A percentile compares a stretch with the other conserved stretches of the same genome.
These are phyloP conservation scores for Arrhamphus sclerolepis DNA, from an alignment of 2,797 vertebrate genomes.

Conservation along the genomic window DNA sequence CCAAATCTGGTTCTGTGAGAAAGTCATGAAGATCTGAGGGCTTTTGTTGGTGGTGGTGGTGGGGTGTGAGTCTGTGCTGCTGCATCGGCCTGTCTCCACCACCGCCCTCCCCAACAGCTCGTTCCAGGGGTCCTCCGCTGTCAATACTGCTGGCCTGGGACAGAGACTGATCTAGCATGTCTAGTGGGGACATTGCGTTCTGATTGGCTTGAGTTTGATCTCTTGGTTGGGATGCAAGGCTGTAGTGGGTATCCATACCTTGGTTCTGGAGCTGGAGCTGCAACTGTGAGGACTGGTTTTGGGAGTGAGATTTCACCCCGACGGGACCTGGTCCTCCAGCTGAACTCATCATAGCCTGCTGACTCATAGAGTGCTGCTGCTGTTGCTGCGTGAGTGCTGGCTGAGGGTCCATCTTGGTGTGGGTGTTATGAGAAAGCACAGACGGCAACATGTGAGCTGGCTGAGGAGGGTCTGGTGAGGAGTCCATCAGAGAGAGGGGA, in stretches of 20 bases:
- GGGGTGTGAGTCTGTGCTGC: constrained; percentile 70
- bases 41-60: constrained; percentile 73
- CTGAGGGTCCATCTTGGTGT: constrained; percentile 75
- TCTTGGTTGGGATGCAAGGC: constrained; percentile 63
- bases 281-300: constrained; percentile 80
- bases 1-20: constrained; percentile 77
- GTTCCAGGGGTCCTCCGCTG: constrained; percentile 57
- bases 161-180: constrained; percentile 80
- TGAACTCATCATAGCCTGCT: constrained; percentile 72
- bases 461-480: constrained; percentile 79
- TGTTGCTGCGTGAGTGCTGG: constrained; percentile 61
- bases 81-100: constrained; percentile 69
- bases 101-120: constrained; percentile 59
- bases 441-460: constrained; percentile 86
- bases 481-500: constrained; percentile 81
- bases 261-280: constrained; percentile 84
- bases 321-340: constrained; percentile 50
- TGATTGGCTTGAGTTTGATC: constrained; percentile 72
- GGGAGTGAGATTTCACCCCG: constrained; percentile 69
- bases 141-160: constrained; percentile 72
- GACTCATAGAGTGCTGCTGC: constrained; percentile 67
- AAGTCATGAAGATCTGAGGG: constrained; percentile 77
- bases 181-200: constrained; percentile 79
- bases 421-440: constrained; percentile 85
- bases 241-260: constrained; percentile 80